Conservation (phyloP, 2,113 vertebrate genomes). For the Sylvietta virens region DNA sequence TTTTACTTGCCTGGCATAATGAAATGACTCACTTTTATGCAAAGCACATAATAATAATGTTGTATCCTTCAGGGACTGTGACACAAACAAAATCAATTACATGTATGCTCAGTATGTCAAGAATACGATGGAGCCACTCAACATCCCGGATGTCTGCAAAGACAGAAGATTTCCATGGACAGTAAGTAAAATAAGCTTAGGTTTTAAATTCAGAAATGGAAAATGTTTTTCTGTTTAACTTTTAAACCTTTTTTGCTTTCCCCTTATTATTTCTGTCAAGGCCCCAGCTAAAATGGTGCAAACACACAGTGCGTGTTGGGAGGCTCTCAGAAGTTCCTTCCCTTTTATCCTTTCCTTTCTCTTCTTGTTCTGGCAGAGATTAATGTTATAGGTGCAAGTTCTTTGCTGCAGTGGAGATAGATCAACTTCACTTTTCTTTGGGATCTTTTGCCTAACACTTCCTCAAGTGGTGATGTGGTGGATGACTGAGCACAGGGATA, state of each 20-base stretch:
- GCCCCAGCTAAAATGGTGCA: neutral
- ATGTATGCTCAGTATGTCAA: slow-evolving; percentile 95
- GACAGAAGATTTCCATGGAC: slow-evolving; percentile 91
- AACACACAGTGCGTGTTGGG: neutral
- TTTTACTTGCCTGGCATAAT: neutral
- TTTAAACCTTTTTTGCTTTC: neutral
- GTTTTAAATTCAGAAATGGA: neutral
- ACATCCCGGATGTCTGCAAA: slow-evolving; percentile 85
- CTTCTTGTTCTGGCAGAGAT: neutral
- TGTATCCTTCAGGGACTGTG: slow-evolving; percentile 76
- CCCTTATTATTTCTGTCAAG: neutral
- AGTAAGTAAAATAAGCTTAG: slow-evolving; percentile 72
- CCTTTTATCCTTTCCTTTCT: neutral
- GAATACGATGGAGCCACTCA: slow-evolving; percentile 91
- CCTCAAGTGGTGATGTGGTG: neutral
- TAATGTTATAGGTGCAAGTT: neutral
- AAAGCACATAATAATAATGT: neutral
- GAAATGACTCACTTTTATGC: neutral
- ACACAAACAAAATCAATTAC: slow-evolving; percentile 90
- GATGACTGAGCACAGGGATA: neutral
- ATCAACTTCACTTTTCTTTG: neutral
- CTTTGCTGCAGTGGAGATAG: neutral
- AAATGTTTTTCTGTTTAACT: neutral
- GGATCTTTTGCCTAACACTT: neutral
- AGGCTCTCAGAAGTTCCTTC: neutral